phyloP scores from a whole-genome alignment of 2,888 invertebrate genomes.

The Andrena haemorrhoa region DNA sequence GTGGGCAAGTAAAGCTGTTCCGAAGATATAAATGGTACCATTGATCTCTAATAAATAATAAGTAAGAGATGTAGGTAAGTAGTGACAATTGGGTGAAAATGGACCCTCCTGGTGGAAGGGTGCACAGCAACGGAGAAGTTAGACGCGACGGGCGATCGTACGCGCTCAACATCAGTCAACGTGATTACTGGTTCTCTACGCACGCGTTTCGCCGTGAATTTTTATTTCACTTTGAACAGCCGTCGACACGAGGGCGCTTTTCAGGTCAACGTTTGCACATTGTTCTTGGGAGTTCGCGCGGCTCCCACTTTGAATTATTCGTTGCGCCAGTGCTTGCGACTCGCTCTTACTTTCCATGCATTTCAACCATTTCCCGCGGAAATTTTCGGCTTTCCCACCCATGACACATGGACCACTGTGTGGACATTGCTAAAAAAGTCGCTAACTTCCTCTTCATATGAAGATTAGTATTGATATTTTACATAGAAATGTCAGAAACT shows the following conservation, averaged over 20 bases:
- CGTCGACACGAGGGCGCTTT: conserved; percentile 1
- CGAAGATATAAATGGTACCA: too few relatives aligned
- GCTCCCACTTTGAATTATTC: neutral
- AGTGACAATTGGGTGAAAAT: too few relatives aligned
- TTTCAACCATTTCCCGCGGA: neutral
- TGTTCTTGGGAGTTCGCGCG: conserved; percentile 3
- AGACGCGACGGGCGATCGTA: neutral
- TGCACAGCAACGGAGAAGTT: neutral
- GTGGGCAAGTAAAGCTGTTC: too few relatives aligned
- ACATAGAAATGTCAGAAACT: too few relatives aligned
- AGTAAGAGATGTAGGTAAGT: too few relatives aligned
- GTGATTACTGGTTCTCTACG: neutral
- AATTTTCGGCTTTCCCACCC: neutral
- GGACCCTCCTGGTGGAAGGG: neutral
- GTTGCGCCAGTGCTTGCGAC: neutral
- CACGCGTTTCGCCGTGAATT: neutral
- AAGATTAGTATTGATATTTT: too few relatives aligned
- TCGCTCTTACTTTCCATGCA: neutral
- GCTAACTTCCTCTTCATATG: too few relatives aligned
- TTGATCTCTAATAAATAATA: too few relatives aligned
- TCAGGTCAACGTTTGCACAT: conserved; percentile 14
- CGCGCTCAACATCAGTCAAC: neutral
- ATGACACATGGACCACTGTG: neutral
- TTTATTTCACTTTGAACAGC: conserved; percentile 7
- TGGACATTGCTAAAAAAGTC: neutral